A percentile compares a stretch with the other conserved stretches of the same genome.
Conservation (phyloP, 2,113 vertebrate species). For the Geothlypis trichas region DNA sequence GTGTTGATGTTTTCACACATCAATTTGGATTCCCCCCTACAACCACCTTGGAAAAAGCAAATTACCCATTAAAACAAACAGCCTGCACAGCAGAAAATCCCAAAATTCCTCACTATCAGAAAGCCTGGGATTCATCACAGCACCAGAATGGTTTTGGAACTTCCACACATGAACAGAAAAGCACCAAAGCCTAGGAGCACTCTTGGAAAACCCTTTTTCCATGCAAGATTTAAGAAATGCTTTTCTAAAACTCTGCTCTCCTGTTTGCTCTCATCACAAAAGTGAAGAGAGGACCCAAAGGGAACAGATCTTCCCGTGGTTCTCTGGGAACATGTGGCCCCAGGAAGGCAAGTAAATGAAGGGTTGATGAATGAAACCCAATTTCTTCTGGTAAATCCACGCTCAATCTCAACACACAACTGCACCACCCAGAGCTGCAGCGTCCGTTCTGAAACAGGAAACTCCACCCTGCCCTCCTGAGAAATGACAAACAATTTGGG, state of each 20-base stretch:
- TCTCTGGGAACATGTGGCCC: background rate
- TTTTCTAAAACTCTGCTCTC: background rate
- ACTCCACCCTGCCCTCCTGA: conserved; percentile 64
- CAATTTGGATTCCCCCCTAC: background rate
- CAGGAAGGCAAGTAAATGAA: background rate
- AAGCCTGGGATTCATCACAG: background rate
- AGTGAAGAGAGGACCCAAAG: background rate
- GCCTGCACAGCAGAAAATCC: background rate
- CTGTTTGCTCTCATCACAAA: background rate
- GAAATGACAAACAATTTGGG: conserved; percentile 66
- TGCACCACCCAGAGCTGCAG: conserved; percentile 52
- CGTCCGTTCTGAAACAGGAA: conserved; percentile 66
- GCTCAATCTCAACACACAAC: conserved; percentile 29
- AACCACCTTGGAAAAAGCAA: background rate
- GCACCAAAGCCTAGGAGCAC: background rate
- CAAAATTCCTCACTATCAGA: background rate
- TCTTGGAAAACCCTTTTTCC: background rate
- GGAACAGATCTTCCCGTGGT: background rate
- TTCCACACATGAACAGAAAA: background rate
- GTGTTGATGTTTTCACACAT: accelerated
- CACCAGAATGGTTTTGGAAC: background rate
- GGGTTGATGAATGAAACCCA: conserved; percentile 43
- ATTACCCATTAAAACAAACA: background rate
- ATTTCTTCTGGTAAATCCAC: conserved; percentile 28
- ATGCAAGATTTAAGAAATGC: background rate